Evolutionary conservation across 1,140 invertebrate species (phyloP), one percentile per base, ranked within the genome.

Genomic region (Phortica variegata): DNA sequence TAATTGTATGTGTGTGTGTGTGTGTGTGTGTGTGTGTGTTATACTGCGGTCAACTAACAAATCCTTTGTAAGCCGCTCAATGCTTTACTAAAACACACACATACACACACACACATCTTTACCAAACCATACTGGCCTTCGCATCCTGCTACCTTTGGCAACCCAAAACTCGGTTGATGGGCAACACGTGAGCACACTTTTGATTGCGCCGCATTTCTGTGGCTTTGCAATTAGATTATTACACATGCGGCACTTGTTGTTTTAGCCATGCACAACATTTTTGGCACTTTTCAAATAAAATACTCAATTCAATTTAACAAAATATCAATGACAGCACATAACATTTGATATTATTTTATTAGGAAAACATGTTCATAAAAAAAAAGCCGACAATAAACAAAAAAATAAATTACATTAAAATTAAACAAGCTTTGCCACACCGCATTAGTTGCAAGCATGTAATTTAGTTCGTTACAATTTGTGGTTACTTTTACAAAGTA

Each of bases 201-300:
- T 68, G 63, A 68, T 69, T 70, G 55, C 56, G 58, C 66, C 66
- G 49, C 66, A 70, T 54, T 59, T 65, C 58, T 71, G 66, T 45
- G 66, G 66, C 51, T 70, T 62, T 58, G 61, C 66, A 70, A 70
- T 70, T 70, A 70, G 65, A 70, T 70, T 70, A 70, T 70, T 60
- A 52, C 66, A 50, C 52, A 63, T 47, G 51, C 26, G 10, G 16
- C 48, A 49, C 41, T 42, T 43, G 47, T 44, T 55, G 48, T 54
- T 47, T 55, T 55, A 39, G 19, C 20, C 15, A 48, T 37, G 33
- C n/a, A n/a, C n/a, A n/a, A n/a, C n/a, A n/a, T n/a, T n/a, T n/a
- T n/a, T n/a, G n/a, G n/a, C n/a, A n/a, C n/a, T n/a, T n/a, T n/a
- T n/a, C n/a, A n/a, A n/a, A n/a, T n/a, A n/a, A n/a, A n/a, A n/a